Evolutionary conservation across 2,888 invertebrate species (phyloP).

Genomic region (Lasioglossum marginatum): DNA sequence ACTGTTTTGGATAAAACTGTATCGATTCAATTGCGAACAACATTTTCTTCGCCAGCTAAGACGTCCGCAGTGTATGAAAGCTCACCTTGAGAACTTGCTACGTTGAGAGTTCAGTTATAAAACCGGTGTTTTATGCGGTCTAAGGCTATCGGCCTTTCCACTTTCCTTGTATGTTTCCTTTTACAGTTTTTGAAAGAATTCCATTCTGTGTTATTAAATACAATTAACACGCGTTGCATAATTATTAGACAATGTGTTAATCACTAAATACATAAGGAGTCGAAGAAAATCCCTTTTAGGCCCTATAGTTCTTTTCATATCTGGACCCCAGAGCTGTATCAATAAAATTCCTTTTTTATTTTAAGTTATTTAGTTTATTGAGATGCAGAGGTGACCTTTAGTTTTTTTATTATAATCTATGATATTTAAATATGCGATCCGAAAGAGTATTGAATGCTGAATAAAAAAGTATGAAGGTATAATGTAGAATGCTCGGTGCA

Average conservation of each 20-base stretch:
- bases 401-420: too few species aligned
- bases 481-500: too few species aligned
- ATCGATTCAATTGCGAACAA: not conserved
- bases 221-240: not conserved
- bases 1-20: too few species aligned
- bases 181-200: not conserved
- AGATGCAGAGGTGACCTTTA: too few species aligned
- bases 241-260: not conserved
- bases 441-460: too few species aligned
- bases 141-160: constrained; percentile 13
- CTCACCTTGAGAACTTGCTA: not conserved
- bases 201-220: not conserved
- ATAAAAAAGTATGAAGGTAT: too few species aligned
- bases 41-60: not conserved
- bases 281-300: not conserved
- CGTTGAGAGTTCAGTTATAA: not conserved
- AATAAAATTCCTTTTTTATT: too few species aligned
- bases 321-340: too few species aligned
- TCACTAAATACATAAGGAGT: not conserved
- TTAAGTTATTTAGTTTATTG: too few species aligned
- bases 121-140: not conserved
- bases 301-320: too few species aligned
- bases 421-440: too few species aligned
- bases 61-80: not conserved
- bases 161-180: constrained; percentile 17